Evolutionary conservation across 2,113 vertebrate species (phyloP).

Genomic region (Cynocephalus volans): DNA sequence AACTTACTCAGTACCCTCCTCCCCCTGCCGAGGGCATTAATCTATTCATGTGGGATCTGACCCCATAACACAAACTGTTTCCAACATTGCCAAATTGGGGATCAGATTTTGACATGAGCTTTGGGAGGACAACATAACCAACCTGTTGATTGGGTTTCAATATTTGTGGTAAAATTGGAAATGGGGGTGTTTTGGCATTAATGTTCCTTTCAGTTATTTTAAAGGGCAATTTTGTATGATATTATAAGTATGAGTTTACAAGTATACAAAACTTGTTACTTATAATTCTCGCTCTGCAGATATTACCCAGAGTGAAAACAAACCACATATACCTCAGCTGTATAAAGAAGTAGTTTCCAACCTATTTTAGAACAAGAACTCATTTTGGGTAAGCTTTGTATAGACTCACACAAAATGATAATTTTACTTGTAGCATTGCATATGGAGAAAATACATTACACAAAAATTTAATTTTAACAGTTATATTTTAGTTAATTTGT

Average conservation of each 20-base stretch:
- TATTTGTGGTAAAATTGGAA: background rate
- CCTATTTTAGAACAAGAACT: background rate
- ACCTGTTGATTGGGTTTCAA: background rate
- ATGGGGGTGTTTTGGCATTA: background rate
- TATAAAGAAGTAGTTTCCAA: background rate
- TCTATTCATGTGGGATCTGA: no score
- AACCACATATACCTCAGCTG: background rate
- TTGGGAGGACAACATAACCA: no score
- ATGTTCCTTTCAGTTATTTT: constrained; percentile 2
- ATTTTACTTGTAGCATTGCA: background rate
- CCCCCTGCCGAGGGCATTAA: no score
- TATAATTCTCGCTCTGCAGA: background rate
- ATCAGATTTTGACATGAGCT: no score
- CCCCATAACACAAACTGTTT: no score
- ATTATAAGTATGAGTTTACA: background rate
- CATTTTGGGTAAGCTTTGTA: background rate
- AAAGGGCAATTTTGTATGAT: background rate
- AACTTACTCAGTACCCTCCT: no score
- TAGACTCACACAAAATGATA: background rate
- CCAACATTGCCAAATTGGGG: no score
- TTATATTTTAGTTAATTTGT: background rate
- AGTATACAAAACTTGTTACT: background rate
- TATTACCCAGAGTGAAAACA: background rate
- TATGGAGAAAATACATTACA: background rate
- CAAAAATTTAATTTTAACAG: background rate